Evolutionary conservation across 2,888 invertebrate genomes (phyloP).

Genomic region (Campaea margaritaria): DNA sequence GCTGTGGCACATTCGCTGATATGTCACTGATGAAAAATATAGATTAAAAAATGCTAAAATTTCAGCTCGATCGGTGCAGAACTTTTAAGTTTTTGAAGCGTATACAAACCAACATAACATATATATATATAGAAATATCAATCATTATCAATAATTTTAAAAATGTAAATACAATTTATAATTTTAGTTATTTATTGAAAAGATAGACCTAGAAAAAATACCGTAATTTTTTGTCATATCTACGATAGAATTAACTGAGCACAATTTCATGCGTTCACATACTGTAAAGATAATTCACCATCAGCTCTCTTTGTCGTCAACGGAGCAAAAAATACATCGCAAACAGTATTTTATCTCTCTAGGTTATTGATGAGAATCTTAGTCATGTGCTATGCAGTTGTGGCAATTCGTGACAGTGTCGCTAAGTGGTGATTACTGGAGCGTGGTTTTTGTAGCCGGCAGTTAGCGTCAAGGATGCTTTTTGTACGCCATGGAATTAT

Average conservation of each 20-base stretch:
- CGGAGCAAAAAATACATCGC: constrained; percentile 28
- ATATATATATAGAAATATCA: too few species aligned
- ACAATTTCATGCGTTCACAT: constrained; percentile 9
- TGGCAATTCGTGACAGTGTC: constrained; percentile 24
- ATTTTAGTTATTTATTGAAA: too few species aligned
- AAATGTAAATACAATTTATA: too few species aligned
- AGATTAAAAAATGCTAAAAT: too few species aligned
- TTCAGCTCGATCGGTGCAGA: too few species aligned
- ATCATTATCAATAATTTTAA: too few species aligned
- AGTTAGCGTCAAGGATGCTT: constrained; percentile 11
- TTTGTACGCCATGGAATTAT: constrained; percentile 15
- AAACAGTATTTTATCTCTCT: constrained; percentile 26
- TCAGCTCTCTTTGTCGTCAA: constrained; percentile 17
- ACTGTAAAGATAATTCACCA: constrained; percentile 9
- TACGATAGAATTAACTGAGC: background rate
- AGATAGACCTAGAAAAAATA: too few species aligned
- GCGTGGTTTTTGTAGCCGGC: constrained; percentile 26
- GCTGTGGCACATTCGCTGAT: too few species aligned
- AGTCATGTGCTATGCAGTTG: constrained; percentile 12
- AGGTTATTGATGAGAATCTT: constrained; percentile 23
- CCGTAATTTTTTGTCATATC: background rate
- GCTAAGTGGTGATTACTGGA: constrained; percentile 29
- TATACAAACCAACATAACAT: too few species aligned
- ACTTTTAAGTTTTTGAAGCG: too few species aligned
- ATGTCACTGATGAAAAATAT: too few species aligned